Conservation (phyloP, 2,113 vertebrate genomes). For the Gallinago jamesoni region DNA sequence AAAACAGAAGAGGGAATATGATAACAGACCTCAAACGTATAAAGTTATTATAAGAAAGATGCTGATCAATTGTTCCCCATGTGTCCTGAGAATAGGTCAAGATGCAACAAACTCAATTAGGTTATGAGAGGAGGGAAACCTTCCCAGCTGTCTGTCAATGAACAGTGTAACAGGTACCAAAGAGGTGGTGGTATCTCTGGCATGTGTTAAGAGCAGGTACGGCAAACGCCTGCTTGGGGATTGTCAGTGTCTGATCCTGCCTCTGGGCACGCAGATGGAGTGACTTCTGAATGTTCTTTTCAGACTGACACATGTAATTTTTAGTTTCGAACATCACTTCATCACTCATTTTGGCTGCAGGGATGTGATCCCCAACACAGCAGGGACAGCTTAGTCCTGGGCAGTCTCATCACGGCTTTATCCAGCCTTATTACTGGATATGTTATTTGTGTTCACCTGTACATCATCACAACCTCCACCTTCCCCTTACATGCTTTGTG, state of each 20-base stretch:
- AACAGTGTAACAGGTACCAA: not conserved
- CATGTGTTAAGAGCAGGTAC: not conserved
- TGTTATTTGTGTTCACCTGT: not conserved
- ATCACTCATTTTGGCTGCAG: not conserved
- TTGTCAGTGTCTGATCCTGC: not conserved
- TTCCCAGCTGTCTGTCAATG: not conserved
- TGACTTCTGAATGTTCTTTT: not conserved
- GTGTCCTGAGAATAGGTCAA: not conserved
- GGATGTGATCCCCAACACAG: not conserved
- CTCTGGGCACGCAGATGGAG: accelerated
- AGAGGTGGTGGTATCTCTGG: not conserved
- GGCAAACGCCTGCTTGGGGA: not conserved
- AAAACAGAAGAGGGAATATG: not conserved
- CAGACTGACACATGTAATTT: not conserved
- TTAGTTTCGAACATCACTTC: not conserved
- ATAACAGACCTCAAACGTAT: not conserved
- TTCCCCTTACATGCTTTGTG: not conserved
- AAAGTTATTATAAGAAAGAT: not conserved
- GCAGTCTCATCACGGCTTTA: not conserved
- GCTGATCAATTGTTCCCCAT: not conserved
- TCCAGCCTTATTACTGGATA: not conserved
- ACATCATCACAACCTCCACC: accelerated
- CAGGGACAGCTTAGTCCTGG: not conserved
- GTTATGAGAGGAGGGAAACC: not conserved
- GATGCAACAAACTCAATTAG: not conserved